Evolutionary conservation across 2,888 invertebrate genomes (phyloP).

Genomic region (Hydrotaea diabolus): DNA sequence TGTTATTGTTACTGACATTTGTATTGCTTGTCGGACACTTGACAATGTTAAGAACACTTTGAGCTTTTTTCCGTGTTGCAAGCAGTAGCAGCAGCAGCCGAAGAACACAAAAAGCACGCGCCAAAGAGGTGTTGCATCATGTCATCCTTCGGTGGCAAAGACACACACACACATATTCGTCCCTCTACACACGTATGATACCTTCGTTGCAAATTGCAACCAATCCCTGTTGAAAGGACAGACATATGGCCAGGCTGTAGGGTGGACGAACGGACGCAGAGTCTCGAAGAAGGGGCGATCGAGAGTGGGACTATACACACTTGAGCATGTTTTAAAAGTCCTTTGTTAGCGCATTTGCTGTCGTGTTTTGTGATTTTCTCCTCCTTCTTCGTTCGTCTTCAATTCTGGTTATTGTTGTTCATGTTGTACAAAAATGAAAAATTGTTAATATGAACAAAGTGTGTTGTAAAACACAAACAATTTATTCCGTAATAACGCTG

Average conservation of each 20-base stretch:
- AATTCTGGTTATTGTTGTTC: conserved; percentile 28
- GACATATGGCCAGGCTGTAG: too few relatives aligned
- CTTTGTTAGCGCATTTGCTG: conserved; percentile 34
- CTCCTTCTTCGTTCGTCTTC: background rate
- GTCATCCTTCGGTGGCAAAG: conserved; percentile 21
- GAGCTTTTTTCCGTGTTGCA: conserved; percentile 15
- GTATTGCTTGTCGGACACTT: conserved; percentile 68
- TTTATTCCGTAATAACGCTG: conserved; percentile 29
- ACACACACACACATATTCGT: background rate
- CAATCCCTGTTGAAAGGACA: background rate
- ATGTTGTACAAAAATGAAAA: conserved; percentile 28
- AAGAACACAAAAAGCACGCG: conserved; percentile 37
- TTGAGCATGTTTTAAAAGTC: conserved; percentile 32
- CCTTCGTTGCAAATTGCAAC: background rate
- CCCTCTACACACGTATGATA: conserved; percentile 11
- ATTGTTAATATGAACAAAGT: conserved; percentile 35
- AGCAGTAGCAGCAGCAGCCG: background rate
- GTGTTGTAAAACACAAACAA: conserved; percentile 40
- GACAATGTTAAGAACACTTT: conserved; percentile 67
- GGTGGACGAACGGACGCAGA: background rate
- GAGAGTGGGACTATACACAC: conserved; percentile 21
- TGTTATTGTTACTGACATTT: conserved; percentile 59
- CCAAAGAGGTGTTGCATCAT: conserved; percentile 59
- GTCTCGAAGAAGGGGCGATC: background rate
- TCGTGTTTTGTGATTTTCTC: conserved; percentile 23